These are phyloP conservation scores for Pinna nobilis DNA, from an alignment of 1,140 invertebrate genomes.

Conservation along the genomic window DNA sequence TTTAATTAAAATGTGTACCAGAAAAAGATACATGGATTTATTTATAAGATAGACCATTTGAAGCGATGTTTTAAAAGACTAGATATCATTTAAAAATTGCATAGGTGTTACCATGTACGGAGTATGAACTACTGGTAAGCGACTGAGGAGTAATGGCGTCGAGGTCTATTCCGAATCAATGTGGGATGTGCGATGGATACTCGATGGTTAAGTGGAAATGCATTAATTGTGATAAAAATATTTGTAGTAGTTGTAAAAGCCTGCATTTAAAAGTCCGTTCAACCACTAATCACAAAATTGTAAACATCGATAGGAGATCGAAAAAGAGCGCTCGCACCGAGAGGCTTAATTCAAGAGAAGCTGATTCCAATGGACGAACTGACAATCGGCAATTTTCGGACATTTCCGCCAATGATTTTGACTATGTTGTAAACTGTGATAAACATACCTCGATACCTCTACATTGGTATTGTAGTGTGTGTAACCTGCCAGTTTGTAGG, in stretches of 20 bases:
- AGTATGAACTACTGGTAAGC: too few species aligned
- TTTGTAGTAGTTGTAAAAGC: constrained; percentile 14
- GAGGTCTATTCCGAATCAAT: too few species aligned
- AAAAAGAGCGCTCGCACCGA: not conserved
- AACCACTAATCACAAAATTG: constrained; percentile 11
- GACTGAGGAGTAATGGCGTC: too few species aligned
- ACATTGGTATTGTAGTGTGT: constrained; percentile 5
- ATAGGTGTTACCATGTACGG: too few species aligned
- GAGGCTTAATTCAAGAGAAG: not conserved
- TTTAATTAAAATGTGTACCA: too few species aligned
- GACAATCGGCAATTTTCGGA: not conserved
- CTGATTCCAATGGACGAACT: not conserved
- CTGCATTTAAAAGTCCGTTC: not conserved
- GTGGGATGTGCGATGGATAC: not conserved
- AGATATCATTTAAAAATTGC: too few species aligned
- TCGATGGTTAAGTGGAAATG: constrained; percentile 10
- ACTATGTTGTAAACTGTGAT: not conserved
- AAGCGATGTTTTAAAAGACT: too few species aligned
- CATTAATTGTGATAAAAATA: constrained; percentile 13
- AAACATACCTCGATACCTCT: not conserved
- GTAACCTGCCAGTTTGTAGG: not conserved
- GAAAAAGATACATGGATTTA: too few species aligned
- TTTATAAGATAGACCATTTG: too few species aligned
- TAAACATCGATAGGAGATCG: constrained; percentile 7
- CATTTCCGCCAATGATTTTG: not conserved